phyloP scores from a whole-genome alignment of 2,888 invertebrate genomes.

The Drosophila atripex region DNA sequence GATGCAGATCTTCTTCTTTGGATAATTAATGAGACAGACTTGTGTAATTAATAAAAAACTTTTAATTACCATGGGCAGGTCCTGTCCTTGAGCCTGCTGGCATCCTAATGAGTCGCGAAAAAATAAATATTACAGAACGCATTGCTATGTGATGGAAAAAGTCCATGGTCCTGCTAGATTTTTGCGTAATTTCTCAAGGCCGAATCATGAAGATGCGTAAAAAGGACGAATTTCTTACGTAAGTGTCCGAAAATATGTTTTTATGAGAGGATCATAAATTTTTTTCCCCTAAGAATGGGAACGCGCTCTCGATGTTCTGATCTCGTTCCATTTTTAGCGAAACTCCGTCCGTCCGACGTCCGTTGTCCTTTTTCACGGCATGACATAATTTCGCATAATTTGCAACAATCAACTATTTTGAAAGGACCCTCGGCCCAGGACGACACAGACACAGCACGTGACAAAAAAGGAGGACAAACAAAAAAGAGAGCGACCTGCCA shows the following conservation, averaged over 20 bases:
- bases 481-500: conserved; percentile 38
- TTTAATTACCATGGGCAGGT: conserved; percentile 60
- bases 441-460: conserved; percentile 70
- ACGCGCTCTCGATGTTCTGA: conserved; percentile 77
- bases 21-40: conserved; percentile 66
- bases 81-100: conserved; percentile 55
- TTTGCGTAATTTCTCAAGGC: conserved; percentile 76
- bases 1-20: conserved; percentile 19
- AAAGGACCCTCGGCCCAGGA: conserved; percentile 57
- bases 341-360: conserved; percentile 17
- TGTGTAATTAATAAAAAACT: conserved; percentile 67
- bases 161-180: conserved; percentile 47
- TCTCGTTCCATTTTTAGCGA: conserved; percentile 70
- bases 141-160: conserved; percentile 58
- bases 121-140: conserved; percentile 37
- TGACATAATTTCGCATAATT: conserved; percentile 78
- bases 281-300: conserved; percentile 62
- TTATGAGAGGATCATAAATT: conserved; percentile 68
- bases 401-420: conserved; percentile 40
- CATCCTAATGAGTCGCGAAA: conserved; percentile 31
- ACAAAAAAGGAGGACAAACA: conserved; percentile 54
- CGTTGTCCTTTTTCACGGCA: conserved; percentile 50
- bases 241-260: conserved; percentile 64
- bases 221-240: conserved; percentile 69
- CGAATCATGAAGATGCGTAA: conserved; percentile 18